Percentiles rank a stretch among this genome's conserved stretches.
Conservation (phyloP, 2,113 vertebrate genomes). For the Plestiodon gilberti region DNA sequence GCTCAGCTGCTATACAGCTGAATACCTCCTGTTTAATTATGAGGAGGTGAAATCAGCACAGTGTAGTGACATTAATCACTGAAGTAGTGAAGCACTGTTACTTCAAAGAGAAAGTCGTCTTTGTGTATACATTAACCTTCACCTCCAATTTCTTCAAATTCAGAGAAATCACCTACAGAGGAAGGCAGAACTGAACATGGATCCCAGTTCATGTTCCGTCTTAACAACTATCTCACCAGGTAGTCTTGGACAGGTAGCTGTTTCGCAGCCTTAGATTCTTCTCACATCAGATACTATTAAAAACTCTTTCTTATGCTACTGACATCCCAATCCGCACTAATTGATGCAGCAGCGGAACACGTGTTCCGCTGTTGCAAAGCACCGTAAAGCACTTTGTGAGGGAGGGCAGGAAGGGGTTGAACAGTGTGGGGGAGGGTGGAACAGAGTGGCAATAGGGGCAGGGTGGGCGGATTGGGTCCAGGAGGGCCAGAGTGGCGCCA, state of each 20-base stretch:
- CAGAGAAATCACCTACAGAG: conserved; percentile 39
- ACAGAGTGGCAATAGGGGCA: too few species aligned
- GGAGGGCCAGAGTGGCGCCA: too few species aligned
- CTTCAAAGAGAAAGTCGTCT: conserved; percentile 50
- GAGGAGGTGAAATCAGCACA: conserved; percentile 55
- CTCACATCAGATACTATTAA: not conserved
- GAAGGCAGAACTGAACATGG: too few species aligned
- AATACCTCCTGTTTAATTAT: conserved; percentile 51
- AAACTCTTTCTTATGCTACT: not conserved
- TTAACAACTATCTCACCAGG: not conserved
- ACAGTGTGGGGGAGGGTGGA: too few species aligned
- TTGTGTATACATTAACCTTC: conserved; percentile 55
- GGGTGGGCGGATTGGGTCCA: too few species aligned
- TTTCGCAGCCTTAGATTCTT: not conserved
- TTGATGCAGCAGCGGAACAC: too few species aligned
- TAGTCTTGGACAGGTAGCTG: not conserved
- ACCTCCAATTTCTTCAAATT: conserved; percentile 40
- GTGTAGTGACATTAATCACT: conserved; percentile 54
- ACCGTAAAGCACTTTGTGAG: too few species aligned
- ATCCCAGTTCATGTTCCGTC: not conserved
- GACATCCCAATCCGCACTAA: too few species aligned
- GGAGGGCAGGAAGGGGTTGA: too few species aligned
- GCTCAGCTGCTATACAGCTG: conserved; percentile 11
- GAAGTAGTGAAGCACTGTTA: conserved; percentile 40
- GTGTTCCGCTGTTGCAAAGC: too few species aligned